A percentile compares a stretch with the other conserved stretches of the same genome.
Conservation (phyloP, 2,888 invertebrate species). For the Hemistola chrysoprasaria region DNA sequence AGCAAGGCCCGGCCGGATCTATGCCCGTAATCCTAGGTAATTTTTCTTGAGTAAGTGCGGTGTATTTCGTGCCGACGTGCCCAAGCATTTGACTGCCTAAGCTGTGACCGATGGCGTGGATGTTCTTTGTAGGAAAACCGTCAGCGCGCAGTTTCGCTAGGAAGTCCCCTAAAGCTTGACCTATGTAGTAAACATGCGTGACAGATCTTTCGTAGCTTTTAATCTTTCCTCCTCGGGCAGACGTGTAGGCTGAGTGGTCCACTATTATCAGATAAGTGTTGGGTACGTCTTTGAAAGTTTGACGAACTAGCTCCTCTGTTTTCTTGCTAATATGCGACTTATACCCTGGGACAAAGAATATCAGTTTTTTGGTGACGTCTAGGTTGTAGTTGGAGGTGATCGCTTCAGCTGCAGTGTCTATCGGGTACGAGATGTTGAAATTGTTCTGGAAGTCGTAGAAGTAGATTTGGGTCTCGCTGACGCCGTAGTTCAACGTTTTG, state of each 20-base stretch:
- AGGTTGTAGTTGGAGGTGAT: conserved; percentile 56
- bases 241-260: conserved; percentile 68
- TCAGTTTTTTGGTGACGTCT: conserved; percentile 56
- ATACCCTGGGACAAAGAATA: conserved; percentile 72
- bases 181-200: conserved; percentile 56
- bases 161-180: conserved; percentile 55
- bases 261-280: conserved; percentile 65
- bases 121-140: conserved; percentile 59
- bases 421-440: conserved; percentile 54
- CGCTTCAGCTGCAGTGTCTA: conserved; percentile 51
- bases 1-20: conserved; percentile 75
- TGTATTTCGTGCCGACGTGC: conserved; percentile 52
- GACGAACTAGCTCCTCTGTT: conserved; percentile 59
- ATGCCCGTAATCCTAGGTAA: conserved; percentile 64
- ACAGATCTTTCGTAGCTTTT: conserved; percentile 70
- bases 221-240: conserved; percentile 52
- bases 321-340: conserved; percentile 64
- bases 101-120: conserved; percentile 69
- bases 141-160: conserved; percentile 49
- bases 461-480: conserved; percentile 57
- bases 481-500: conserved; percentile 50
- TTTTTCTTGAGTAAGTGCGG: conserved; percentile 54
- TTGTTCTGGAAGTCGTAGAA: conserved; percentile 73
- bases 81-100: conserved; percentile 69
- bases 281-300: conserved; percentile 58